phyloP scores from a whole-genome alignment of 2,888 invertebrate species.

The Toxonevra muliebris region DNA sequence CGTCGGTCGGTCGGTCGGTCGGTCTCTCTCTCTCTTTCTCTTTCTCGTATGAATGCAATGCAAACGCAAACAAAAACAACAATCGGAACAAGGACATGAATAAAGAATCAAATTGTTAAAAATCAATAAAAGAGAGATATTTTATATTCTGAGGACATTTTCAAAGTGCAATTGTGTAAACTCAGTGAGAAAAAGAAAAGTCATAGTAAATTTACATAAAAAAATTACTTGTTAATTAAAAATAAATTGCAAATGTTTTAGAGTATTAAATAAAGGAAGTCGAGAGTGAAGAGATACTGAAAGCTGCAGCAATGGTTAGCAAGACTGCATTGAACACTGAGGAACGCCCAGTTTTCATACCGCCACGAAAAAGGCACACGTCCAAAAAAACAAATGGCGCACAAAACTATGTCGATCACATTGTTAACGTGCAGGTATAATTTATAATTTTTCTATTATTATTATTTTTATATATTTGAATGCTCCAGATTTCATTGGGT shows the following conservation, averaged over 20 bases:
- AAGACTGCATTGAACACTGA: slow-evolving; percentile 35
- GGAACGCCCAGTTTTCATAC: slow-evolving; percentile 69
- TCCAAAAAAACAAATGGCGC: slow-evolving; percentile 68
- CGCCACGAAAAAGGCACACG: slow-evolving; percentile 70
- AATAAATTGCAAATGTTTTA: background rate
- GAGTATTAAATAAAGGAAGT: slow-evolving; percentile 2
- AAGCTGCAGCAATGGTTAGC: slow-evolving; percentile 36
- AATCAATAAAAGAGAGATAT: slow-evolving; percentile 20
- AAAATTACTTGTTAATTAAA: too few relatives aligned
- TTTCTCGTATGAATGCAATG: background rate
- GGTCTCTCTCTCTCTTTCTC: background rate
- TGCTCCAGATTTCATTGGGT: background rate
- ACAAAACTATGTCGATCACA: slow-evolving; percentile 71
- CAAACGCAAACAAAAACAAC: slow-evolving; percentile 12
- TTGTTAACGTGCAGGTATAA: slow-evolving; percentile 70
- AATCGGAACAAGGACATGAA: slow-evolving; percentile 29
- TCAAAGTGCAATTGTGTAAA: too few relatives aligned
- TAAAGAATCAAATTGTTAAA: slow-evolving; percentile 9
- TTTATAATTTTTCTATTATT: background rate
- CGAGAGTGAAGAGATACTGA: slow-evolving; percentile 6
- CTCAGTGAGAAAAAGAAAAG: too few relatives aligned
- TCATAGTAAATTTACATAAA: too few relatives aligned
- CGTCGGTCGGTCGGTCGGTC: background rate
- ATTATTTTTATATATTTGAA: too few relatives aligned
- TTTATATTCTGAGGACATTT: too few relatives aligned